Percentiles rank a stretch among this genome's conserved stretches.
These are phyloP conservation scores for Melanotaenia pygmaea DNA, from an alignment of 2,797 vertebrate genomes.

Conservation along the genomic window DNA sequence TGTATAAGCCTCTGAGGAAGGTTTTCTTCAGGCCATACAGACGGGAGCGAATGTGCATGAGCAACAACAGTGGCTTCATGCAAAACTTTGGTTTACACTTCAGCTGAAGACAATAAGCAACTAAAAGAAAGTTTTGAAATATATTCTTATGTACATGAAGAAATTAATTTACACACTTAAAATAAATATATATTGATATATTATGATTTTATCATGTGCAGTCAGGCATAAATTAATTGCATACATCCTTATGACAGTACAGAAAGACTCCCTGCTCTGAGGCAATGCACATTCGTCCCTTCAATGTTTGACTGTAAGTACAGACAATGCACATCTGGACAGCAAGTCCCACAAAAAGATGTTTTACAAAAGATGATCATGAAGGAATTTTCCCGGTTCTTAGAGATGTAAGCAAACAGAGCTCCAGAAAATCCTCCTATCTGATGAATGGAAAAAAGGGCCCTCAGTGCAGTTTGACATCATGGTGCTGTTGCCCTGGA, in stretches of 20 bases:
- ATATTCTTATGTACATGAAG: slow-evolving; percentile 48
- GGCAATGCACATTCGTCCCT: slow-evolving; percentile 46
- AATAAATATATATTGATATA: slow-evolving; percentile 74
- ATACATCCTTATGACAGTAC: slow-evolving; percentile 41
- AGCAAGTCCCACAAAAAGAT: slow-evolving; percentile 27
- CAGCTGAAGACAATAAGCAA: slow-evolving; percentile 34
- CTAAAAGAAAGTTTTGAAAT: slow-evolving; percentile 39
- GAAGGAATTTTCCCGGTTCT: slow-evolving; percentile 19
- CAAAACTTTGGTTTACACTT: slow-evolving; percentile 68
- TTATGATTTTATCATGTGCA: slow-evolving; percentile 58
- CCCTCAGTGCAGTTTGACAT: slow-evolving; percentile 19
- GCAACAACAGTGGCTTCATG: slow-evolving; percentile 38
- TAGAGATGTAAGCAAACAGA: slow-evolving; percentile 23
- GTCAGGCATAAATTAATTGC: slow-evolving; percentile 50
- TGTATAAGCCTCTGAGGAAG: neutral
- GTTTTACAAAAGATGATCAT: slow-evolving; percentile 24
- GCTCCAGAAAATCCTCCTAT: slow-evolving; percentile 21
- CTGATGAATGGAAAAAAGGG: slow-evolving; percentile 37
- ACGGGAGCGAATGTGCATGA: slow-evolving; percentile 57
- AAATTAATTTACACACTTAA: slow-evolving; percentile 35
- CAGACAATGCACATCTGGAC: slow-evolving; percentile 33
- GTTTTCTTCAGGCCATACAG: slow-evolving; percentile 6
- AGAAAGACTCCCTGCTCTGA: slow-evolving; percentile 46
- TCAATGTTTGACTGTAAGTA: slow-evolving; percentile 29
- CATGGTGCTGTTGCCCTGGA: slow-evolving; percentile 10